Base-by-base conservation (phyloP, 2,113 vertebrate species). In the Cichladusa arquata region DNA sequence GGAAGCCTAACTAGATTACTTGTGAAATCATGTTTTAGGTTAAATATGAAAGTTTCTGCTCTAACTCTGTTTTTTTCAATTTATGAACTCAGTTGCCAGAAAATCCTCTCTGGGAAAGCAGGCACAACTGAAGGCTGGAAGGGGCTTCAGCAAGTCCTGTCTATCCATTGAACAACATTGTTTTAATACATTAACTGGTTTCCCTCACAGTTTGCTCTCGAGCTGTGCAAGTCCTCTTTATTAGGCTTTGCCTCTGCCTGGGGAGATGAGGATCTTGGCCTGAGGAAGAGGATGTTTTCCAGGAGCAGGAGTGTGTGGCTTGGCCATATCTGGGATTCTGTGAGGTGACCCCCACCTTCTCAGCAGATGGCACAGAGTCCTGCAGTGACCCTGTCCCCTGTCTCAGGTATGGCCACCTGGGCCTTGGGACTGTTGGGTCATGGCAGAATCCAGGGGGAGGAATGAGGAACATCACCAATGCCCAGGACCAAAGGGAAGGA, bases 301-400 rank as follows among this genome's bases (percentile, higher is more conserved):
- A 53, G 78, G 48, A 82, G 42, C 0, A 2, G 42, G 66, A 48
- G 51, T 18, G 40, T 54, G 64, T 0, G 0, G 53, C 29, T 71
- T 66, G 72, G 77, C 0, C 0, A 24, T 24, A 0, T 0, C 28
- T 47, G 42, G 38, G 28, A 33, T 62, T 71, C 45, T 10, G 2
- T 8, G 66, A n/a, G 62, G 74, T 67, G 71, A 66, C 56, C 58
- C 48, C 50, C 71, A 34, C 7, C 8, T 54, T 23, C 18, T 29
- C 19, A 78, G 81, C 84, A 53, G 84, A n/a, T 67, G 88, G 77
- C 62, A 6, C 22, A 3, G 44, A 64, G 72, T 25, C 78, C 62
- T 24, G 66, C 47, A 8, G 57, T 14, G 48, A 58, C 36, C 61
- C 47, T 3, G 19, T 26, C 24, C 25, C 3, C 8, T 38, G 20